Base-by-base conservation (phyloP, 2,888 invertebrate species). In the Drosophila atripex region DNA sequence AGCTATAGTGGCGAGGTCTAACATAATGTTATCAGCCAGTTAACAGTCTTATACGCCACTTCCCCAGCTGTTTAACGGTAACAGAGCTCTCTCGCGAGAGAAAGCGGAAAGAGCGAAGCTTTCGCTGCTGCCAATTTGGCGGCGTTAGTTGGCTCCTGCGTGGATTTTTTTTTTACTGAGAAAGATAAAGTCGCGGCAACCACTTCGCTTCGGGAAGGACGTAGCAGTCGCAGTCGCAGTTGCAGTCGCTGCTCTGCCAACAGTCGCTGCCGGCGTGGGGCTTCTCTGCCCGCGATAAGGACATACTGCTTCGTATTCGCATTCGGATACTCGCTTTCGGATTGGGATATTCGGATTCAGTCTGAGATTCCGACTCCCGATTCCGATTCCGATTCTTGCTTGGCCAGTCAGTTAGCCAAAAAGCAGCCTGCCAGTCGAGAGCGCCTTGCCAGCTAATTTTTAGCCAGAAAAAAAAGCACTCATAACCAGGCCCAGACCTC, bases 1-100 rank as follows among this genome's bases (percentile, higher is more conserved):
- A 30, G 60, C 60, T 61, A 61, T 59, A 61, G 47, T 47, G 47
- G 23, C 16, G n/a, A 5, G 21, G n/a, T 9, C 9, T 63, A 58
- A 43, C 55, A 51, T 47, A 11, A 2, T 0, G 35, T 3, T 39
- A 55, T 59, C 50, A 53, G 43, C 68, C 60, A 47, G 47, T 38
- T 3, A 70, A 69, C 70, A 78, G 80, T 83, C 87, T 83, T 83
- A 83, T 86, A 87, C 85, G 39, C 2, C 11, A 8, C 5, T 83
- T 71, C 73, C 83, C 86, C 80, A 56, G 39, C 78, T 49, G 72
- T 73, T 73, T 69, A 60, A 5, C 16, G 12, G 9, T 60, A 60
- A 60, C 60, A 60, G 60, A 9, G 43, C 8, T 16, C 9, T 18
- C 59, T 46, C 46, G 60, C 9, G 46, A 4, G 18, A 23, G 25